Evolutionary conservation across 2,797 vertebrate species (phyloP), one percentile per base, ranked within the genome.

Genomic region (Aldrovandia affinis): DNA sequence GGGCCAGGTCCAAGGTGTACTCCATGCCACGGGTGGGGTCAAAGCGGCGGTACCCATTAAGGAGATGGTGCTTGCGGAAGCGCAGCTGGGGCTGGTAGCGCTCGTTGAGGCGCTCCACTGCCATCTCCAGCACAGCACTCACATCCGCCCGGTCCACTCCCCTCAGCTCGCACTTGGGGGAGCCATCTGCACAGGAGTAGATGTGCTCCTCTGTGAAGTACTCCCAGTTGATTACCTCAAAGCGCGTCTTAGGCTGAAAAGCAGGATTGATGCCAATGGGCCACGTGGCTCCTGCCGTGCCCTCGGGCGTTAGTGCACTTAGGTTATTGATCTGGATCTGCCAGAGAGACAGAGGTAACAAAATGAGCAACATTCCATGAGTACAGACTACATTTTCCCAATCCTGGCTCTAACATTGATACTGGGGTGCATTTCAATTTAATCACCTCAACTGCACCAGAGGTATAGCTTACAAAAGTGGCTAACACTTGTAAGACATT

Each of bases 21-120:
- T 99, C 98, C 98, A 99, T 99, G 57, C 98, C 98, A 0, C 98
- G 96, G 0, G 97, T 98, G 1, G 98, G 97, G 86, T 99, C 98
- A 0, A 99, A 99, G 85, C 98, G 97, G 2, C 97, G 94, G 87
- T 99, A 99, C 14, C 98, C 98, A 0, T 99, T 99, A 0, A 99
- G 96, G 18, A 99, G 91, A 36, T 95, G 96, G 0, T 93, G 95
- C 90, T 97, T 97, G 82, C 93, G 96, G 92, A 99, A 99, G 86
- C 96, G 97, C 0, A 99, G 92, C 92, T 95, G 95, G 0, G 98
- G 98, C 89, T 97, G 97, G 88, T 98, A 98, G 50, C 94, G 97
- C 6, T 92, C 91, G 18, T 99, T 99, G 0, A 99, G 95, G 2
- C 96, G 96, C 84, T 98, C 96, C 61, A 99, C 89, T 0, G 98